Percentiles rank a stretch among this genome's conserved stretches.
Evolutionary conservation across 1,140 invertebrate species (phyloP).

Genomic region (Luehdorfia chinensis): DNA sequence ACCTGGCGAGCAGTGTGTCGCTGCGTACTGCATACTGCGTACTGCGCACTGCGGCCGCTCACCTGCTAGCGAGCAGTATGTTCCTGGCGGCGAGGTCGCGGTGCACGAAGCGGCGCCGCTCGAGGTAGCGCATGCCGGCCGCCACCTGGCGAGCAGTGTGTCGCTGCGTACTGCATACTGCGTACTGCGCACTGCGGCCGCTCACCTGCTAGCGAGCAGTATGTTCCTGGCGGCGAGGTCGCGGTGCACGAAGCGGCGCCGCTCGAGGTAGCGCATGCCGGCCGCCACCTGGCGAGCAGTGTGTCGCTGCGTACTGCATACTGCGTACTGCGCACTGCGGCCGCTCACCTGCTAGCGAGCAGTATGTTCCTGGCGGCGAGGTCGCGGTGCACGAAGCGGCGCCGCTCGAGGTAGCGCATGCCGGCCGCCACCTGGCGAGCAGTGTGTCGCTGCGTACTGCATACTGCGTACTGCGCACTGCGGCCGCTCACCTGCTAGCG

Average conservation of each 20-base stretch:
- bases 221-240: conserved; percentile 96
- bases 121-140: conserved; percentile 93
- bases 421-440: conserved; percentile 93
- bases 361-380: conserved; percentile 95
- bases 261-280: conserved; percentile 95
- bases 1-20: conserved; percentile 95
- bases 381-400: conserved; percentile 96
- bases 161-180: no score
- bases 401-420: conserved; percentile 95
- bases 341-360: conserved; percentile 79
- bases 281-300: conserved; percentile 93
- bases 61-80: conserved; percentile 85
- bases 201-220: conserved; percentile 81
- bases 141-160: conserved; percentile 94
- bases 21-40: no score
- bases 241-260: conserved; percentile 95
- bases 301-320: no score
- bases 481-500: conserved; percentile 76
- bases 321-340: no score
- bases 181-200: no score
- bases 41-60: no score
- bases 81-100: conserved; percentile 95
- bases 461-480: no score
- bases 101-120: no score
- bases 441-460: no score